Base-by-base conservation (phyloP, 2,888 invertebrate genomes). In the Heliconius charithonia region DNA sequence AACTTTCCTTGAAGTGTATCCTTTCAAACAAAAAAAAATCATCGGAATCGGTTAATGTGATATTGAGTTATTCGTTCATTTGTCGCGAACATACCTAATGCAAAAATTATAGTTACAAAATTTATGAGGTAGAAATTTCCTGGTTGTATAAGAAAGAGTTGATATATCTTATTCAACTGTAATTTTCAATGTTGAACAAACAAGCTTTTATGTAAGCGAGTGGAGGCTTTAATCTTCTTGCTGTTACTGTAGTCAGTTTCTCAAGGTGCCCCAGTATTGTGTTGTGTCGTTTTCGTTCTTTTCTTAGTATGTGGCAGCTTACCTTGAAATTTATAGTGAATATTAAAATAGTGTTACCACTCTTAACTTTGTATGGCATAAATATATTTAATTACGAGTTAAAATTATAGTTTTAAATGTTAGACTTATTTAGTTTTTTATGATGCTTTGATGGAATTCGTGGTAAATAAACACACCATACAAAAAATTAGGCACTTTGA, bases 171-270 rank as follows among this genome's bases (percentile, higher is more conserved):
- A 37, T 72, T 72, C 72, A 72, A 59, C 59, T 59, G 72, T 72
- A 32, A 32, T 72, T 72, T 72, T 72, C 72, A 72, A 72, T 59
- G 73, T 45, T 77, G 71, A 65, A 71, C 71, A 63, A 63, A 77
- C 71, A 71, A 63, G 63, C 45, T 72, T 77, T 77, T 77, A 72
- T 77, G 63, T 71, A 76, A 77, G 45, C 51, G 71, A 59, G 71
- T 77, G 62, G 63, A 71, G 63, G 76, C 71, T 65, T 77, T 76
- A 76, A 72, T 77, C 65, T 77, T 77, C 63, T 72, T 71, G 63
- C 56, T 65, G 25, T 72, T 62, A 62, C 59, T 76, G 27, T 62
- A 63, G 51, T 77, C 71, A 65, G 41, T 72, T 75, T 66, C 71
- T 72, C 74, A 65, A 74, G 74, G 74, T 45, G n/a, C 27, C 4